Evolutionary conservation across 2,888 invertebrate genomes (phyloP), one percentile per base, ranked within the genome.

Genomic region (Himalopsyche tibetana): DNA sequence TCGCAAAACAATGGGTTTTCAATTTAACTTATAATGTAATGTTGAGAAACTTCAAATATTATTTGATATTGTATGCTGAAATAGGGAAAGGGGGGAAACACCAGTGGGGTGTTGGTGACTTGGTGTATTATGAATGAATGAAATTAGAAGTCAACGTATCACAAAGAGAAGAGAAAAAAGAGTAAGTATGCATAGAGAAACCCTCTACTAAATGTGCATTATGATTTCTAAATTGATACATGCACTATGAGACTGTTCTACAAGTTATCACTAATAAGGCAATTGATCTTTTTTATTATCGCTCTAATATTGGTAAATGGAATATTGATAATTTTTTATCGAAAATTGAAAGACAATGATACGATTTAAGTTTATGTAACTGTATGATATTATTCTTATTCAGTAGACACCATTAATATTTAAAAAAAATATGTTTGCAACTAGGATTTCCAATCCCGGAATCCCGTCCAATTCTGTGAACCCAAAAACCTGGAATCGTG

Each of bases 181-280:
- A 80, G 55, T 28, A 0, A 82, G 55, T 55, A 82, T 69, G 69
- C 55, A 17, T 55, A 19, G 15, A 74, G 84, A 74, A 28, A 69
- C 84, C 82, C 86, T 84, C 38, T 56, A 42, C 40, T 19, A 38
- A 38, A 55, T 55, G 55, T 19, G 9, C 82, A 84, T 86, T 84
- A 85, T 86, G 86, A 51, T n/a, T 84, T 55, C 38, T 86, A 81
- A 85, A 86, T 86, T 87, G 85, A 87, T 87, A 87, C 63, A 63
- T 74, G 63, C 9, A 74, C 56, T 82, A n/a, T 40, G 56, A 40
- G 84, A 42, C 17, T 56, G 56, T 85, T 87, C 83, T 82, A 86
- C 87, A 86, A 88, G 87, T 87, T 85, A 88, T 82, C 19, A 63
- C 63, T 19, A 63, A 63, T 63, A 63, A 63, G 83, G 80, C 56